Conservation (phyloP, 1,140 invertebrate species). For the Neomicropteryx cornuta region DNA sequence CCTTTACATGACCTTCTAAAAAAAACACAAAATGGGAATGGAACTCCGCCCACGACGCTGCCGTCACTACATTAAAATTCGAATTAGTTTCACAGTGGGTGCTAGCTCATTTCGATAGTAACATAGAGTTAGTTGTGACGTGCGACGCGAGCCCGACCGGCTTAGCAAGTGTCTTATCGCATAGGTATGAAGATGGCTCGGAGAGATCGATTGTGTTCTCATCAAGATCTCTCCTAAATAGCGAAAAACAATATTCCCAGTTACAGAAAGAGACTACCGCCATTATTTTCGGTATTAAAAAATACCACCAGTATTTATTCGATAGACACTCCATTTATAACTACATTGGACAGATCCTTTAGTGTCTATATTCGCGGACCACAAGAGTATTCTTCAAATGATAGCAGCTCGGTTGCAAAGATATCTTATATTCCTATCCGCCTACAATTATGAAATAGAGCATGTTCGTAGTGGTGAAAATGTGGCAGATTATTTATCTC, state of each 20-base stretch:
- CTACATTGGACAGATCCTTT: background rate
- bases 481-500: background rate
- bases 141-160: constrained; percentile 3
- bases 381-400: background rate
- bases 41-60: background rate
- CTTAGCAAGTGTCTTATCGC: background rate
- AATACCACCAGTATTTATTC: background rate
- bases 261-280: background rate
- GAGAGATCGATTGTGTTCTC: background rate
- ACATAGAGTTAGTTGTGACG: background rate
- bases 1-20: constrained; percentile 5
- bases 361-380: background rate
- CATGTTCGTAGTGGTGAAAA: background rate
- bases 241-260: background rate
- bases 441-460: background rate
- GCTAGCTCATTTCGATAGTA: constrained; percentile 2
- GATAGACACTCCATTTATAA: background rate
- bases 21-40: background rate
- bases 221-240: too few species aligned
- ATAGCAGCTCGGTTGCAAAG: too few species aligned
- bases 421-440: background rate
- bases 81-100: constrained; percentile 2
- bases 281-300: background rate
- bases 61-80: background rate
- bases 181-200: background rate